These are phyloP conservation scores for Cheilosia variabilis DNA, from an alignment of 2,888 invertebrate genomes.

Conservation along the genomic window DNA sequence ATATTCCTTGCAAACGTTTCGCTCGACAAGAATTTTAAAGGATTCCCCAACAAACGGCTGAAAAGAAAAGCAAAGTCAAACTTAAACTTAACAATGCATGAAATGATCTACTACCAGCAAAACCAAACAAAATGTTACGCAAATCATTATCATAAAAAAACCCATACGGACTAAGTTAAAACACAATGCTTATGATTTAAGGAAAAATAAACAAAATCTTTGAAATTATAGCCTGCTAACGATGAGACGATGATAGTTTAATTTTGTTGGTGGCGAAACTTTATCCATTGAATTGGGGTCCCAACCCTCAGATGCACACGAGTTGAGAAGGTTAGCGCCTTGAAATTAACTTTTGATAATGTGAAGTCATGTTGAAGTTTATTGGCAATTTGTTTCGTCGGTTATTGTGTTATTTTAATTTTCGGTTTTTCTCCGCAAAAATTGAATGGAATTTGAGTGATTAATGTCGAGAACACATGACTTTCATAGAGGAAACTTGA, in stretches of 20 bases:
- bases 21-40: slow-evolving; percentile 83
- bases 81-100: slow-evolving; percentile 67
- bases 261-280: slow-evolving; percentile 41
- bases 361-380: slow-evolving; percentile 26
- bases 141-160: slow-evolving; percentile 41
- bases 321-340: slow-evolving; percentile 4
- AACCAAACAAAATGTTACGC: slow-evolving; percentile 6
- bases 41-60: slow-evolving; percentile 85
- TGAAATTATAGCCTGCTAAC: slow-evolving; percentile 61
- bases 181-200: slow-evolving; percentile 30
- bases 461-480: background rate
- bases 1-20: slow-evolving; percentile 83
- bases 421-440: slow-evolving; percentile 1
- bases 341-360: slow-evolving; percentile 20
- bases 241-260: slow-evolving; percentile 49
- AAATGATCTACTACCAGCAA: slow-evolving; percentile 62
- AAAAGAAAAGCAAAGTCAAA: too few relatives aligned
- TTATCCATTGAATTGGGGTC: slow-evolving; percentile 32
- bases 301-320: slow-evolving; percentile 7
- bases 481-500: too few relatives aligned
- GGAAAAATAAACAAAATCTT: slow-evolving; percentile 21
- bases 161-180: slow-evolving; percentile 16
- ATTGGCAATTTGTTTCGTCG: slow-evolving; percentile 17
- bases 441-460: slow-evolving; percentile 16
- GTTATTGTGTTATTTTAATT: slow-evolving; percentile 36